Base-by-base conservation (phyloP, 2,888 invertebrate species). In the Drosophila nr. perissopoda region DNA sequence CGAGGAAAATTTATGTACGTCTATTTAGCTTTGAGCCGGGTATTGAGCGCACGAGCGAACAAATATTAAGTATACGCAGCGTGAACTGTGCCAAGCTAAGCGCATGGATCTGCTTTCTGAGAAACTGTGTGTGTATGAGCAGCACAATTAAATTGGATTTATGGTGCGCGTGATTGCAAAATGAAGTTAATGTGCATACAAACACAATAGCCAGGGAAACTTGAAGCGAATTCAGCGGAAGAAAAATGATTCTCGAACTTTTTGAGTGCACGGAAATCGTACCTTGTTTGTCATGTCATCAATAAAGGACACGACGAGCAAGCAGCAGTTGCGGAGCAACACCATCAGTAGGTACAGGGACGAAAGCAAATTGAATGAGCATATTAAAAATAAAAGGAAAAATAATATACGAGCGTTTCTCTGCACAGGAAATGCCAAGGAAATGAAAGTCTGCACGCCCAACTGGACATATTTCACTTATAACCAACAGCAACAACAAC, bases 271-370 rank as follows among this genome's bases (percentile, higher is more conserved):
- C 69, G 89, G 77, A 87, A 83, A 90, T 87, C 82, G 85, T 84
- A 84, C 74, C 87, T 90, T 87, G 82, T 87, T 90, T 90, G 85
- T 87, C 87, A 87, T 87, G 89, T 89, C 89, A 90, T 90, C 88
- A 90, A 90, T 90, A 89, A 89, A 69, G 74, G 78, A 67, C 66
- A 65, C 74, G 70, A 61, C 57, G 48, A 62, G 69, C 59, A 59
- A 69, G 49, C 53, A 56, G 51, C 40, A 38, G 53, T 21, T 16
- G 27, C 57, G 18, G 49, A 33, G 8, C 60, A 69, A 25, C 8
- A 54, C 6, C 21, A 57, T 5, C 33, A 49, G 29, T 36, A 58
- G 68, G 40, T 31, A 45, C 31, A 40, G 45, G 25, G 57, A 61
- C 57, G 70, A 72, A 61, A 75, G 82, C 64, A 82, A 90, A 90